A percentile compares a stretch with the other conserved stretches of the same genome.
Evolutionary conservation across 2,888 invertebrate species (phyloP).

Genomic region (Yponomeuta cagnagella): DNA sequence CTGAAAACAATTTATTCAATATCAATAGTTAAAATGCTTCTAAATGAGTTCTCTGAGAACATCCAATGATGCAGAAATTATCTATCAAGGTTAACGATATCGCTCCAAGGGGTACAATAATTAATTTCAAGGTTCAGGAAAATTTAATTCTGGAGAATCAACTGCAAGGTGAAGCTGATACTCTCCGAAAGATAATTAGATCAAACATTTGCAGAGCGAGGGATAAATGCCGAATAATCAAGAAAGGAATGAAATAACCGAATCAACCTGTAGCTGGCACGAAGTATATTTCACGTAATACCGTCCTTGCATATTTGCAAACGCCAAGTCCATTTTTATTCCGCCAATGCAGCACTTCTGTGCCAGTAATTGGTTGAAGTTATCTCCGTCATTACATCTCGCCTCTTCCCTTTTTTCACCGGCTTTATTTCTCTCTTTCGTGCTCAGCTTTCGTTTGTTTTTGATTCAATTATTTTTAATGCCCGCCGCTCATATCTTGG

Average conservation of each 20-base stretch:
- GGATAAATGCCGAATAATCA: neutral
- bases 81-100: too few species aligned
- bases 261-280: slow-evolving; percentile 32
- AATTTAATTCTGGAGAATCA: neutral
- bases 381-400: slow-evolving; percentile 74
- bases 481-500: slow-evolving; percentile 38
- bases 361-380: slow-evolving; percentile 70
- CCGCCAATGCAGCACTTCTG: slow-evolving; percentile 66
- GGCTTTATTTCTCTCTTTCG: slow-evolving; percentile 60
- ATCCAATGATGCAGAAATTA: too few species aligned
- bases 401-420: slow-evolving; percentile 57
- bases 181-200: neutral
- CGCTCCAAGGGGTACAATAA: neutral
- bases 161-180: neutral
- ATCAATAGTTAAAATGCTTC: too few species aligned
- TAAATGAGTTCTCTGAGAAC: too few species aligned
- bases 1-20: too few species aligned
- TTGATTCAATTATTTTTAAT: slow-evolving; percentile 70
- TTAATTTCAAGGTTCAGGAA: neutral
- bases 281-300: slow-evolving; percentile 43
- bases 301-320: slow-evolving; percentile 55
- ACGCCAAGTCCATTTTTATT: slow-evolving; percentile 59
- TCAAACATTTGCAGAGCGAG: neutral
- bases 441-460: slow-evolving; percentile 64
- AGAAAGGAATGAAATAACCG: slow-evolving; percentile 20